Conservation (phyloP, 2,113 vertebrate genomes). For the Oenanthe melanoleuca region DNA sequence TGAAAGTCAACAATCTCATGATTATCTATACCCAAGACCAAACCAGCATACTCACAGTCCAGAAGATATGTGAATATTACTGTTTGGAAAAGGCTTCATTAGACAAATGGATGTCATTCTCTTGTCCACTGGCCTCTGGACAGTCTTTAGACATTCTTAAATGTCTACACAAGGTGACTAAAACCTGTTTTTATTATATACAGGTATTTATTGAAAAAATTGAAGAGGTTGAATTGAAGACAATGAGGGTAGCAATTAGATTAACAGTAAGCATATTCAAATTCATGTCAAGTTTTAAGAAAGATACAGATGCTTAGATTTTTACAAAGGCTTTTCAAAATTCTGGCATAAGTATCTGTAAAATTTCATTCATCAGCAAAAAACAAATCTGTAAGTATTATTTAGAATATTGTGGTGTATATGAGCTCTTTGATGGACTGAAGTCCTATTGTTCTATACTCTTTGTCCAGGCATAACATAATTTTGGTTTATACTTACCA, state of each 20-base stretch:
- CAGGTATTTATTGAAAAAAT: not conserved
- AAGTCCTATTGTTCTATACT: not conserved
- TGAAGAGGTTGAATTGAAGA: not conserved
- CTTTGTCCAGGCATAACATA: not conserved
- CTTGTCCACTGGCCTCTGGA: not conserved
- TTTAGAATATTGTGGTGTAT: not conserved
- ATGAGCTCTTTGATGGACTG: not conserved
- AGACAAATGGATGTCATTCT: not conserved
- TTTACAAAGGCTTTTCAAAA: not conserved
- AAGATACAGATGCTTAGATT: not conserved
- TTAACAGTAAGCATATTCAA: not conserved
- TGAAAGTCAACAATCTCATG: not conserved
- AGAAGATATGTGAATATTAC: not conserved
- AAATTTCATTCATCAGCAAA: not conserved
- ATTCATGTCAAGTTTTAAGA: not conserved
- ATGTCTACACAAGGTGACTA: not conserved
- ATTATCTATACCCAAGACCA: not conserved
- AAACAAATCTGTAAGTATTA: not conserved
- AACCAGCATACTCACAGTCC: not conserved
- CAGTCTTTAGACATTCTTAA: not conserved
- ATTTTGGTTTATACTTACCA: not conserved
- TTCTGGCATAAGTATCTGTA: not conserved
- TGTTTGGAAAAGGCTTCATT: not conserved
- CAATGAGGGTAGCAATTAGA: not conserved
- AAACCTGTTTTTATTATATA: not conserved